phyloP scores from a whole-genome alignment of 2,113 vertebrate species.

The Hepsetus odoe region DNA sequence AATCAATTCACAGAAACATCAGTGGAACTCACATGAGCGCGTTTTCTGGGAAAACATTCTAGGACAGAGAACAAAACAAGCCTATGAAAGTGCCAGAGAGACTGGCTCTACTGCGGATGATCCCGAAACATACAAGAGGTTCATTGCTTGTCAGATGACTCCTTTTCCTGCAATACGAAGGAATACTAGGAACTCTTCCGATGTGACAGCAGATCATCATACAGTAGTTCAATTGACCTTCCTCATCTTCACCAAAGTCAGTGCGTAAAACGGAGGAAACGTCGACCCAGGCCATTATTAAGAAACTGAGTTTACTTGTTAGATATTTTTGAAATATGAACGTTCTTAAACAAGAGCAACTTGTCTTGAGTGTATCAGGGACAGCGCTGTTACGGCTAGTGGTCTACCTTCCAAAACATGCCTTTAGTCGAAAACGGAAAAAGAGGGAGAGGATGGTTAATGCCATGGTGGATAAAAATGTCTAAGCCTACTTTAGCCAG shows the following conservation, averaged over 20 bases:
- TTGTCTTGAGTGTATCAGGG: too few species aligned
- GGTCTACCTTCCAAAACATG: too few species aligned
- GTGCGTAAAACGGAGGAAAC: not conserved
- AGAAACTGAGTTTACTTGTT: not conserved
- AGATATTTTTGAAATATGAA: not conserved
- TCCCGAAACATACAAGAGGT: not conserved
- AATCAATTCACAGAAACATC: slow-evolving; percentile 13
- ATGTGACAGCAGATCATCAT: not conserved
- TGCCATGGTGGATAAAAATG: too few species aligned
- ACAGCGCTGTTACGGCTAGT: too few species aligned
- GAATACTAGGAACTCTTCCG: not conserved
- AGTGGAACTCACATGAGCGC: slow-evolving; percentile 34
- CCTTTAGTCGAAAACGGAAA: too few species aligned
- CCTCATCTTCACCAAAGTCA: not conserved
- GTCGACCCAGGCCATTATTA: not conserved
- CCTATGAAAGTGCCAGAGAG: slow-evolving; percentile 2
- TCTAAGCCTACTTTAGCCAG: too few species aligned
- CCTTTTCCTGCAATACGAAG: slow-evolving; percentile 12
- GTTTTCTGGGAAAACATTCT: slow-evolving; percentile 17
- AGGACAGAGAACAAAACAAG: slow-evolving; percentile 34
- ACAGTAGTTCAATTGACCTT: not conserved
- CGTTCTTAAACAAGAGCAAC: too few species aligned
- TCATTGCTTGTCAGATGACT: slow-evolving; percentile 35
- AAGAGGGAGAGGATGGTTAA: too few species aligned
- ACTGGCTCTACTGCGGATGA: not conserved